Conservation (phyloP, 2,888 invertebrate species). For the Hydroisotoma schaefferi region DNA sequence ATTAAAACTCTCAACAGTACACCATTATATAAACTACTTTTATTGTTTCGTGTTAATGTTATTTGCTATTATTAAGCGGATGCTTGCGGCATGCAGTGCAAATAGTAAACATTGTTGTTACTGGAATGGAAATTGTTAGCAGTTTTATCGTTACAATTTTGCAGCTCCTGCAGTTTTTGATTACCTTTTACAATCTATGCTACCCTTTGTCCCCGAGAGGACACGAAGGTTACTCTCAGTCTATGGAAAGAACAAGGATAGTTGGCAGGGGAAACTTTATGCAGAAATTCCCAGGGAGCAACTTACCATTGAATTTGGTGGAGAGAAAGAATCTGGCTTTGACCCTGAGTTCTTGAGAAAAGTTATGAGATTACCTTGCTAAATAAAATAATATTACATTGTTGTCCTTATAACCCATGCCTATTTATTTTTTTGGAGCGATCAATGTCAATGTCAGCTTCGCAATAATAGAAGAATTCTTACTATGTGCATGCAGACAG, state of each 20-base stretch:
- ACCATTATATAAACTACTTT: too few relatives aligned
- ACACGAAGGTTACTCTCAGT: conserved; percentile 22
- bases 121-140: not conserved
- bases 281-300: conserved; percentile 18
- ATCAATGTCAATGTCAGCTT: too few relatives aligned
- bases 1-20: too few relatives aligned
- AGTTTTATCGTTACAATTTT: not conserved
- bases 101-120: not conserved
- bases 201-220: conserved; percentile 9
- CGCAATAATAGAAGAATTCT: too few relatives aligned
- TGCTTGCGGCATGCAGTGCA: not conserved
- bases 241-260: conserved; percentile 24
- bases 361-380: not conserved
- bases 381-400: too few relatives aligned
- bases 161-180: not conserved
- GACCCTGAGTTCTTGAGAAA: not conserved
- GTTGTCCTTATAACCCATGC: too few relatives aligned
- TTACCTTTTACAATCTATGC: not conserved
- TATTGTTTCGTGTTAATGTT: too few relatives aligned
- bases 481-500: too few relatives aligned
- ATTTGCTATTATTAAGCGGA: too few relatives aligned
- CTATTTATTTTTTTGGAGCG: too few relatives aligned
- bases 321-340: conserved; percentile 5
- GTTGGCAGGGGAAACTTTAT: conserved; percentile 20
- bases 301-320: conserved; percentile 20